These are phyloP conservation scores for Thaleichthys pacificus DNA, from an alignment of 2,797 vertebrate species.

Conservation along the genomic window DNA sequence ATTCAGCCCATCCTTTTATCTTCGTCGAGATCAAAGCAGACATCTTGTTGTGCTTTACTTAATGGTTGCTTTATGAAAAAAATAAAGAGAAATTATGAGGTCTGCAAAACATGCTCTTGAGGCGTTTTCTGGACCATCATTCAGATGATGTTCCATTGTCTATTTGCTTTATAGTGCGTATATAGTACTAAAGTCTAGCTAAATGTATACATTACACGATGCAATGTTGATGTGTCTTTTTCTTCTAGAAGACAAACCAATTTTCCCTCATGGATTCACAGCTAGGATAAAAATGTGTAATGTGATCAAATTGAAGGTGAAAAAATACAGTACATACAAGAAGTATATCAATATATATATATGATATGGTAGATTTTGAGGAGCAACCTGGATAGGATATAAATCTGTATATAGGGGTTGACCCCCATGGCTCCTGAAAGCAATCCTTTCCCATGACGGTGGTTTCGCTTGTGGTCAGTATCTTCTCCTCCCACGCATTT, in stretches of 20 bases:
- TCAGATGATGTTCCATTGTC: no score
- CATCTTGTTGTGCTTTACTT: not conserved
- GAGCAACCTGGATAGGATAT: slow-evolving; percentile 10
- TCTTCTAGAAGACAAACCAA: no score
- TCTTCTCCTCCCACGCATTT: not conserved
- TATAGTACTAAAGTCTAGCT: not conserved
- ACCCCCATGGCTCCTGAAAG: not conserved
- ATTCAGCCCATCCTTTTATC: not conserved
- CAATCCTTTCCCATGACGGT: not conserved
- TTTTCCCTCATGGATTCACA: no score
- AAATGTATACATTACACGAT: not conserved
- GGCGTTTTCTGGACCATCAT: no score
- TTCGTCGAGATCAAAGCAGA: not conserved
- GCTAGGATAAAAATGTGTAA: no score
- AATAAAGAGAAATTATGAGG: not conserved
- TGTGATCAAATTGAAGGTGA: no score
- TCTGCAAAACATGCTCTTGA: not conserved
- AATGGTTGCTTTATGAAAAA: not conserved
- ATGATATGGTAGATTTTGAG: not conserved
- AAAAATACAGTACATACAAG: not conserved
- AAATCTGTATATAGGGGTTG: not conserved
- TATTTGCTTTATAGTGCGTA: not conserved
- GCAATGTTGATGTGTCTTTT: no score
- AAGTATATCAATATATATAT: not conserved
- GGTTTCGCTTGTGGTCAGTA: not conserved